Evolutionary conservation across 2,888 invertebrate species (phyloP).

Genomic region (Andrena dorsata): DNA sequence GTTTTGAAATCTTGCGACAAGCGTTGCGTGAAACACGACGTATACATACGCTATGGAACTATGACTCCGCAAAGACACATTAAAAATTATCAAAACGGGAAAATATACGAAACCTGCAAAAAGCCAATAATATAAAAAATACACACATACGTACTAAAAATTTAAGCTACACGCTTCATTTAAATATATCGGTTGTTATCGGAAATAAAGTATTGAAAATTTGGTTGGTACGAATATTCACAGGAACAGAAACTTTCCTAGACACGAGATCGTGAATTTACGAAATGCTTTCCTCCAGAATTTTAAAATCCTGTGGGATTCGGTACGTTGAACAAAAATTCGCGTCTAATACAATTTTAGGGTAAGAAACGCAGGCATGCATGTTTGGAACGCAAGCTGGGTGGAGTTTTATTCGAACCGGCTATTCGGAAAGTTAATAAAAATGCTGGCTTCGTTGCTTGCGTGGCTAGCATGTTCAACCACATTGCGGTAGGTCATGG

Average conservation of each 20-base stretch:
- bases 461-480: slow-evolving; percentile 50
- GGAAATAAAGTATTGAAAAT: neutral
- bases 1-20: too few relatives aligned
- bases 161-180: too few relatives aligned
- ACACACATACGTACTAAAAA: too few relatives aligned
- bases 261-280: neutral
- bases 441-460: slow-evolving; percentile 47
- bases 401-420: slow-evolving; percentile 23
- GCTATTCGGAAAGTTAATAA: slow-evolving; percentile 52
- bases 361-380: slow-evolving; percentile 8
- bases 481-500: slow-evolving; percentile 46
- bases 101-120: too few relatives aligned
- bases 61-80: too few relatives aligned
- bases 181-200: neutral
- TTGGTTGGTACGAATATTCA: neutral
- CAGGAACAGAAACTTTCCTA: neutral
- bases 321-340: neutral
- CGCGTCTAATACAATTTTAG: neutral
- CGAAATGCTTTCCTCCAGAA: neutral
- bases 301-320: neutral
- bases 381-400: neutral
- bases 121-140: neutral
- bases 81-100: too few relatives aligned
- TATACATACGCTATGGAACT: too few relatives aligned
- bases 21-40: too few relatives aligned